Evolutionary conservation across 2,888 invertebrate genomes (phyloP).

Genomic region (Neocrepidodera transversa): DNA sequence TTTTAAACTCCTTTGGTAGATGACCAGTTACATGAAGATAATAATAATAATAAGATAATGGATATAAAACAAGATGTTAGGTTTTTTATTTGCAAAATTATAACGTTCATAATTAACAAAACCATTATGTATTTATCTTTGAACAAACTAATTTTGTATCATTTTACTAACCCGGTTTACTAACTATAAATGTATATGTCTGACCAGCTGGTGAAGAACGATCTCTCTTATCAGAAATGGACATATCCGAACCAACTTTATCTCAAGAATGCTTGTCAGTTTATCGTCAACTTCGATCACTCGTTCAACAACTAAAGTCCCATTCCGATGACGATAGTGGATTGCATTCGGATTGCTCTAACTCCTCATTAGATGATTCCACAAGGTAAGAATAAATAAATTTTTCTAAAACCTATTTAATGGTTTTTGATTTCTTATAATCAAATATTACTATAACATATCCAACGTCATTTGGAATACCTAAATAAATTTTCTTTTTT

Average conservation of each 20-base stretch:
- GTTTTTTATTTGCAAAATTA: too few species aligned
- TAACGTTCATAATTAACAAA: too few species aligned
- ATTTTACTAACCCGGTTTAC: conserved; percentile 33
- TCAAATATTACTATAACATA: too few species aligned
- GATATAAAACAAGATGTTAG: too few species aligned
- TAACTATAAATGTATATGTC: conserved; percentile 32
- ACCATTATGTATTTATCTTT: too few species aligned
- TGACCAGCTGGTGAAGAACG: conserved; percentile 57
- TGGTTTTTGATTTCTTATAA: too few species aligned
- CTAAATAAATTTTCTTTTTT: background rate
- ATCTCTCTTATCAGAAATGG: conserved; percentile 91
- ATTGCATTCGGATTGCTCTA: conserved; percentile 72
- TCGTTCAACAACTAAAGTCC: conserved; percentile 77
- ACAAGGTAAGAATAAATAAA: conserved; percentile 48
- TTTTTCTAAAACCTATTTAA: too few species aligned
- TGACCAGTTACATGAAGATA: too few species aligned
- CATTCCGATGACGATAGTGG: conserved; percentile 81
- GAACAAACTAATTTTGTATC: conserved; percentile 10
- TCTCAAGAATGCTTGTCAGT: conserved; percentile 72
- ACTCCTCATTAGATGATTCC: conserved; percentile 67
- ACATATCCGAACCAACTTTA: conserved; percentile 70
- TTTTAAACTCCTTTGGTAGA: too few species aligned
- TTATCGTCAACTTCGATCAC: conserved; percentile 75
- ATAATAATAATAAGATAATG: too few species aligned
- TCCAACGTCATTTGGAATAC: too few species aligned